Base-by-base conservation (phyloP, 2,888 invertebrate species). In the Parapristionchus giblindavisi region DNA sequence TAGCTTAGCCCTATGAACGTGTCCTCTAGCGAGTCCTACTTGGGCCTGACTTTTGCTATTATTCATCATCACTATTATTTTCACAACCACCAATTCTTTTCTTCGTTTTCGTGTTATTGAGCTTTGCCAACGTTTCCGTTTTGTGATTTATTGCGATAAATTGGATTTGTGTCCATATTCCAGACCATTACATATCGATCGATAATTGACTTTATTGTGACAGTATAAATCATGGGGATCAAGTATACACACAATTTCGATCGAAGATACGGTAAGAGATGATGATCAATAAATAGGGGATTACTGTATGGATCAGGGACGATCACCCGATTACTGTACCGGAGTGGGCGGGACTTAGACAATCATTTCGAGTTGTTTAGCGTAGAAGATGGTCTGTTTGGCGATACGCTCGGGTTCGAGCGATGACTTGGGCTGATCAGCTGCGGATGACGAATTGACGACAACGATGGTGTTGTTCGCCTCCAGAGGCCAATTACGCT, bases 341-440 rank as follows among this genome's bases (percentile, higher is more conserved):
- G n/a, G n/a, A n/a, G n/a, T n/a, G 60, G 43, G 43, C 32, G 48
- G 17, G 2, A 14, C 68, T 92, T 93, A 98, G 78, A 99, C 97
- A 91, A 99, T 99, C 96, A 96, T 98, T 91, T 99, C 98, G 83
- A 99, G 91, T 91, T 99, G 97, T 88, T 94, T 92, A 3, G 98
- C 99, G 89, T 99, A 99, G 88, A 94, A 95, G 84, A 99, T 93
- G 27, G 95, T 94, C 89, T 97, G 95, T 87, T 94, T 93, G 0
- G 96, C 96, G 43, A 99, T 91, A 87, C 96, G 94, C 40, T 92
- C 91, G 8, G 97, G 95, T 0, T 97, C 96, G 82, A 99, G 92
- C 79, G 0, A 43, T n/a, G 79, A 93, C 85, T 93, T 93, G 14
- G 63, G 73, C 60, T 75, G 52, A 75, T 89, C 88, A 83, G 80